Percentiles rank a stretch among this genome's conserved stretches.
Evolutionary conservation across 2,888 invertebrate genomes (phyloP).

Genomic region (Cephonodes hylas): DNA sequence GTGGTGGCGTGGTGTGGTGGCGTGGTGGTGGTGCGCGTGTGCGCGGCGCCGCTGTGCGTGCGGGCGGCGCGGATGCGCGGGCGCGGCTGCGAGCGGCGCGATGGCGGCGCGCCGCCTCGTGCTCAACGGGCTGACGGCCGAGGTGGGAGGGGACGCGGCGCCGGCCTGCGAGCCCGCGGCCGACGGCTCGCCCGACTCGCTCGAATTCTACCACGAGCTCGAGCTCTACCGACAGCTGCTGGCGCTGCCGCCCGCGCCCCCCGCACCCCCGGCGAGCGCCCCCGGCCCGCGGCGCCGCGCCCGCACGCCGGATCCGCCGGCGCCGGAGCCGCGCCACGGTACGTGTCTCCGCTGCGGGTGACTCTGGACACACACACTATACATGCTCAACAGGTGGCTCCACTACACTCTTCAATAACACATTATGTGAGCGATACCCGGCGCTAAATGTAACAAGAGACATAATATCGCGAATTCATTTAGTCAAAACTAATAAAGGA

Average conservation of each 20-base stretch:
- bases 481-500: too few species aligned
- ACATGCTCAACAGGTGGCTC: background rate
- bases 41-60: slow-evolving; percentile 9
- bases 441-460: too few species aligned
- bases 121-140: slow-evolving; percentile 72
- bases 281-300: slow-evolving; percentile 25
- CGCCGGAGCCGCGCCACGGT: slow-evolving; percentile 17
- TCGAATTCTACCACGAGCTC: slow-evolving; percentile 69
- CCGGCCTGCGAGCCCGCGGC: slow-evolving; percentile 18
- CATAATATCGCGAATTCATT: too few species aligned
- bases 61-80: background rate
- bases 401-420: too few species aligned
- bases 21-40: slow-evolving; percentile 6
- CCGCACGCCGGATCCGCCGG: slow-evolving; percentile 35
- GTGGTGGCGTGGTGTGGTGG: background rate
- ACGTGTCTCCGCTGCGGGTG: background rate
- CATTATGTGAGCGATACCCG: too few species aligned
- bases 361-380: background rate
- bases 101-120: slow-evolving; percentile 64
- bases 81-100: slow-evolving; percentile 24
- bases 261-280: slow-evolving; percentile 11
- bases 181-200: slow-evolving; percentile 50
- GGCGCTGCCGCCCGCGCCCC: slow-evolving; percentile 37
- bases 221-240: slow-evolving; percentile 67
- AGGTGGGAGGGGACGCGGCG: slow-evolving; percentile 44